Conservation (phyloP, 2,797 vertebrate genomes). For the Poeciliopsis gracilis region DNA sequence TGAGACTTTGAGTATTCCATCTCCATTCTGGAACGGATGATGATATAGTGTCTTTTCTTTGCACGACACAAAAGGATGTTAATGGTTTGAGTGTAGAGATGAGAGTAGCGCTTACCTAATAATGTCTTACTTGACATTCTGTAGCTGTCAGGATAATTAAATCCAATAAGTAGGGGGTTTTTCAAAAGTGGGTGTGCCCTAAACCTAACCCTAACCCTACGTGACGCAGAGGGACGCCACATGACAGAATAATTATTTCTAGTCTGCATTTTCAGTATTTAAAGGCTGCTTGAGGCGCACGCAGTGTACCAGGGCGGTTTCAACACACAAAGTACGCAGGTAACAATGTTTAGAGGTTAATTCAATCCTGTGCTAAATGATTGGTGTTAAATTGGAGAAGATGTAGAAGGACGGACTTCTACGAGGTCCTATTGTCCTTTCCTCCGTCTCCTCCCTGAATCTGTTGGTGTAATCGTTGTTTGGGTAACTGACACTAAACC, state of each 20-base stretch:
- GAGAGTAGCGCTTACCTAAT: slow-evolving; percentile 23
- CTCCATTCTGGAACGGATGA: slow-evolving; percentile 18
- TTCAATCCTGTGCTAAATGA: background rate
- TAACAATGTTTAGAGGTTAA: background rate
- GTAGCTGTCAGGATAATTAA: slow-evolving; percentile 15
- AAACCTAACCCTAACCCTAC: background rate
- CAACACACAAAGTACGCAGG: background rate
- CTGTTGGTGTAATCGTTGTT: slow-evolving; percentile 31
- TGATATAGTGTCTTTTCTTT: slow-evolving; percentile 30
- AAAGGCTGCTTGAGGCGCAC: background rate
- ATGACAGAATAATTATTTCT: background rate
- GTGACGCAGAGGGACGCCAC: background rate
- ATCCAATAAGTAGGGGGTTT: background rate
- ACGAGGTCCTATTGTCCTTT: slow-evolving; percentile 49
- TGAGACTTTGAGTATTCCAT: slow-evolving; percentile 41
- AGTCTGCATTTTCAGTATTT: background rate
- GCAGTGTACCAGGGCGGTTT: no score
- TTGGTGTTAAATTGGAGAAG: background rate
- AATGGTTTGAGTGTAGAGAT: slow-evolving; percentile 3
- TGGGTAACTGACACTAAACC: slow-evolving; percentile 44
- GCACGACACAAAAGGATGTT: slow-evolving; percentile 22
- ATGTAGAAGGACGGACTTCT: slow-evolving; percentile 4
- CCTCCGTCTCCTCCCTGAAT: slow-evolving; percentile 24
- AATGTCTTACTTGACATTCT: slow-evolving; percentile 25
- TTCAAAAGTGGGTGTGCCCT: background rate